Evolutionary conservation across 1,140 invertebrate genomes (phyloP).

Genomic region (Apis dorsata): DNA sequence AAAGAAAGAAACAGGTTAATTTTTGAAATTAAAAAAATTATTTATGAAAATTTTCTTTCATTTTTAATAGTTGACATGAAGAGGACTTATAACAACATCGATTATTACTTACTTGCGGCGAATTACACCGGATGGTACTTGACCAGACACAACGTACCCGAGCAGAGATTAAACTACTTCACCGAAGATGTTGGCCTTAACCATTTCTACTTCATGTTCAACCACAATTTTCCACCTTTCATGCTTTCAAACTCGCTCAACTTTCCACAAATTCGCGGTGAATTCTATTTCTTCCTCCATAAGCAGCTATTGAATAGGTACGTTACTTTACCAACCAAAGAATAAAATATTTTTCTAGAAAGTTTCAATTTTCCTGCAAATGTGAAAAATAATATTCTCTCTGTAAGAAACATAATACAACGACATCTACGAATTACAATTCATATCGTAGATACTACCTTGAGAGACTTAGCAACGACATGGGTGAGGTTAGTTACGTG

Average conservation of each 20-base stretch:
- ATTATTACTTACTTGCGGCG: conserved; percentile 69
- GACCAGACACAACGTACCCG: conserved; percentile 2
- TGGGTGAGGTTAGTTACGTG: conserved; percentile 82
- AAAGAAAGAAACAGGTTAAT: too few species aligned
- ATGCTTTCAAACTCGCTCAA: conserved; percentile 78
- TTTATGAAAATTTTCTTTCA: not conserved
- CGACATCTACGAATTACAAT: not conserved
- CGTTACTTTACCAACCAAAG: not conserved
- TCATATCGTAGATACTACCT: conserved; percentile 80
- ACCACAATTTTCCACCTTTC: conserved; percentile 84
- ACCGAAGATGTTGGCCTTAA: conserved; percentile 86
- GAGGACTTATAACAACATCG: conserved; percentile 45
- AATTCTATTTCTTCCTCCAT: conserved; percentile 82
- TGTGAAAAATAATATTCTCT: too few species aligned
- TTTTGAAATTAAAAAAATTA: too few species aligned
- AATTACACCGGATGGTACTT: conserved; percentile 81
- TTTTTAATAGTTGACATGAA: conserved; percentile 15
- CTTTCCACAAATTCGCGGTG: conserved; percentile 82
- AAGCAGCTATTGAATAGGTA: conserved; percentile 82
- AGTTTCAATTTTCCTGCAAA: too few species aligned
- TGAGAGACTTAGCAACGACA: conserved; percentile 84
- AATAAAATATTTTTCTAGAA: not conserved
- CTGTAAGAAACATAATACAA: too few species aligned
- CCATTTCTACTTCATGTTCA: conserved; percentile 83
- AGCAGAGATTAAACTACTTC: conserved; percentile 82